These are phyloP conservation scores for Tipula helvola DNA, from an alignment of 2,888 invertebrate genomes.

Conservation along the genomic window DNA sequence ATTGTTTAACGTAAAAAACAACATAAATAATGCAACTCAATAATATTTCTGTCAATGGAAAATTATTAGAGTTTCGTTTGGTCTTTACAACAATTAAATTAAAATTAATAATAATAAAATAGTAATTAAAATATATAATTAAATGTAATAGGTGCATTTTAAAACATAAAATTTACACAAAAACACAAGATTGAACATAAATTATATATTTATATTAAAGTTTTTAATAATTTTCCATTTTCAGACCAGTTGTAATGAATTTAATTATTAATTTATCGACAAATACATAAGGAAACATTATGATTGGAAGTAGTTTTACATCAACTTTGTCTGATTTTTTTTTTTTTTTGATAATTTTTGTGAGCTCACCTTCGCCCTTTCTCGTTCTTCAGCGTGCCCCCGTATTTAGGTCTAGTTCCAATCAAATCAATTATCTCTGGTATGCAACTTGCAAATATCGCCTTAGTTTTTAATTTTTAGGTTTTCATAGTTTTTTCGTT, in stretches of 20 bases:
- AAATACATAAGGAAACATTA: neutral
- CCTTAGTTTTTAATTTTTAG: conserved; percentile 43
- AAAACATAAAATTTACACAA: neutral
- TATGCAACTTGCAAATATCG: conserved; percentile 99
- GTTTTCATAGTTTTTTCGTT: neutral
- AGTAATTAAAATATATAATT: neutral
- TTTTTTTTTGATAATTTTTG: conserved; percentile 20
- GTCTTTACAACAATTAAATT: neutral
- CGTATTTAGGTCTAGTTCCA: conserved; percentile 99
- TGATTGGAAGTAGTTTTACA: neutral
- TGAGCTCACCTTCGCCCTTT: conserved; percentile 96
- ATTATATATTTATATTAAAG: neutral
- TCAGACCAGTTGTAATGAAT: conserved; percentile 6
- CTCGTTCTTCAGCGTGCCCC: conserved; percentile 99
- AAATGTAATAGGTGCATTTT: neutral
- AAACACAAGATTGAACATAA: neutral
- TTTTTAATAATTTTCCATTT: conserved; percentile 5
- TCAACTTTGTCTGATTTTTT: conserved; percentile 8
- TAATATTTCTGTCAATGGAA: conserved; percentile 9
- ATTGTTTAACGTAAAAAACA: neutral
- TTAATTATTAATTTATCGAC: neutral
- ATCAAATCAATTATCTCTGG: conserved; percentile 99
- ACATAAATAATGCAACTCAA: conserved; percentile 9
- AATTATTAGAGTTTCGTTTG: neutral
- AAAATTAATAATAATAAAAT: neutral